A percentile compares a stretch with the other conserved stretches of the same genome.
Conservation (phyloP, 64 coral and sea anemone genomes). For the Acropora yongei region DNA sequence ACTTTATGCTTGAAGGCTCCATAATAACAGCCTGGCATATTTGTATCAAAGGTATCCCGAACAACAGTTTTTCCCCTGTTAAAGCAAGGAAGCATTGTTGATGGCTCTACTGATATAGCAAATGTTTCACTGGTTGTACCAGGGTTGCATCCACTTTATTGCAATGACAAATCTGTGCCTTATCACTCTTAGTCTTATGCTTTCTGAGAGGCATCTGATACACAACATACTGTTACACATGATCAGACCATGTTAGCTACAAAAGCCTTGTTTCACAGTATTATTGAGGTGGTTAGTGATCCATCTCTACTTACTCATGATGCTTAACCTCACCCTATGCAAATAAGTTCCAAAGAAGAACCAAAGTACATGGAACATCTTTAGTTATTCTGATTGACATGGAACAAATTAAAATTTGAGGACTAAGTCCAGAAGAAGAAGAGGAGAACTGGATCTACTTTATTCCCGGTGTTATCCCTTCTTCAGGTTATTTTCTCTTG, state of each 20-base stretch:
- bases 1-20: conserved; percentile 18
- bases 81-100: conserved; percentile 48
- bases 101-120: conserved; percentile 79
- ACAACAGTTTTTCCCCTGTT: conserved; percentile 26
- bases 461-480: no score
- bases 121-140: conserved; percentile 73
- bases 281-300: conserved; percentile 60
- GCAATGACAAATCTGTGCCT: conserved; percentile 34
- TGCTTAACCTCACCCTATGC: background rate
- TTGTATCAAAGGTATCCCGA: conserved; percentile 77
- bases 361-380: no score
- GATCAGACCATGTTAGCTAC: conserved; percentile 57
- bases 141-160: conserved; percentile 69
- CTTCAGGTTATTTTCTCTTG: no score
- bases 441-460: no score
- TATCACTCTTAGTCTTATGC: conserved; percentile 71
- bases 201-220: conserved; percentile 56
- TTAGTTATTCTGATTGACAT: no score
- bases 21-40: conserved; percentile 24
- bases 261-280: conserved; percentile 57
- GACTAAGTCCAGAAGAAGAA: no score
- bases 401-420: no score
- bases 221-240: conserved; percentile 31
- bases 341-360: no score
- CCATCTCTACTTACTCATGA: conserved; percentile 13